Evolutionary conservation across 2,888 invertebrate species (phyloP).

Genomic region (Mechanitis mazaeus): DNA sequence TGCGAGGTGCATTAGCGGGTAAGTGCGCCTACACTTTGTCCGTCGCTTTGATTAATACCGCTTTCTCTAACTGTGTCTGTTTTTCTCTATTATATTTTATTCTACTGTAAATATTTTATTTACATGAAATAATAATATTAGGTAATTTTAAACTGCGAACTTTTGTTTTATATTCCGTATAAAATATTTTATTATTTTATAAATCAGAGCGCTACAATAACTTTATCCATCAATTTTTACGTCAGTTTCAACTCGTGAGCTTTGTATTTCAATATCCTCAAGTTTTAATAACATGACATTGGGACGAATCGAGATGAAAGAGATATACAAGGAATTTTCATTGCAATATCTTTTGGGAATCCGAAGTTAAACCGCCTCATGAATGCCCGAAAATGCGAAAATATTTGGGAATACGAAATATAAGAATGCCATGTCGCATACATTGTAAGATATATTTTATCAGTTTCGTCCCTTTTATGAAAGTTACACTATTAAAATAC

Average conservation of each 20-base stretch:
- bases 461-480: background rate
- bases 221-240: too few species aligned
- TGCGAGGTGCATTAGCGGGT: constrained; percentile 43
- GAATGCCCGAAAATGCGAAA: constrained; percentile 12
- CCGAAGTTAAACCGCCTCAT: constrained; percentile 23
- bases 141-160: too few species aligned
- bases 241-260: background rate
- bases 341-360: constrained; percentile 33
- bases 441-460: constrained; percentile 1
- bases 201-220: too few species aligned
- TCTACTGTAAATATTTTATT: background rate
- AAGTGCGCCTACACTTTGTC: constrained; percentile 40
- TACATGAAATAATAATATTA: background rate
- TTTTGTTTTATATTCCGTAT: too few species aligned
- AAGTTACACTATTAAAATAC: too few species aligned
- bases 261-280: constrained; percentile 21
- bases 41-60: constrained; percentile 35
- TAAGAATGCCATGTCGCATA: constrained; percentile 1
- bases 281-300: constrained; percentile 25
- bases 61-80: constrained; percentile 34
- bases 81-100: constrained; percentile 9
- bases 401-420: constrained; percentile 10
- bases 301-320: constrained; percentile 22
- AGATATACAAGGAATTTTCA: constrained; percentile 29
- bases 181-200: too few species aligned